phyloP scores from a whole-genome alignment of 2,113 vertebrate genomes.

The Xiphophorus couchianus region DNA sequence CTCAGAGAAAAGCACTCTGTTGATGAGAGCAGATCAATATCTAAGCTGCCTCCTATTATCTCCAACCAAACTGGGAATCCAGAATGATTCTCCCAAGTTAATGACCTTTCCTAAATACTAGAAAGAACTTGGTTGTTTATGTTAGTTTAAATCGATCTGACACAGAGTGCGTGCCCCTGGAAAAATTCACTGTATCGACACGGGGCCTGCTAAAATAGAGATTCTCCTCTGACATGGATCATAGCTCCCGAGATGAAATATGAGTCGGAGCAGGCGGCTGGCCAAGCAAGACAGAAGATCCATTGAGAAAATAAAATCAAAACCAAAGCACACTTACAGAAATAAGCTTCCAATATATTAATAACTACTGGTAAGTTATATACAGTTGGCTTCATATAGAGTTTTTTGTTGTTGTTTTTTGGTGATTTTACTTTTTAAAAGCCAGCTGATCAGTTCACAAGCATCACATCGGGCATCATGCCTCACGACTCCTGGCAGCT shows the following conservation, averaged over 20 bases:
- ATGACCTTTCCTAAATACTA: slow-evolving; percentile 64
- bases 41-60: slow-evolving; percentile 65
- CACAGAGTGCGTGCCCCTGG: slow-evolving; percentile 33
- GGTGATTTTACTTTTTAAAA: slow-evolving; percentile 47
- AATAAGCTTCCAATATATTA: slow-evolving; percentile 24
- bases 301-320: slow-evolving; percentile 17
- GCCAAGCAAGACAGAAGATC: slow-evolving; percentile 29
- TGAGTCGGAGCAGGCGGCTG: slow-evolving; percentile 17
- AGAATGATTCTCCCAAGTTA: slow-evolving; percentile 65
- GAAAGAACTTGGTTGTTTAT: slow-evolving; percentile 50
- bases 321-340: slow-evolving; percentile 9
- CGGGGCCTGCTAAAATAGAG: slow-evolving; percentile 47
- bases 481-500: slow-evolving; percentile 51
- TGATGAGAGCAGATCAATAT: slow-evolving; percentile 74
- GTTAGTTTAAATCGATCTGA: slow-evolving; percentile 59
- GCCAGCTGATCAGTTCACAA: slow-evolving; percentile 57
- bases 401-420: not conserved
- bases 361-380: slow-evolving; percentile 39
- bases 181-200: slow-evolving; percentile 52
- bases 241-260: slow-evolving; percentile 22
- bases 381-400: slow-evolving; percentile 18
- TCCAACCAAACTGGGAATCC: slow-evolving; percentile 52
- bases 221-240: slow-evolving; percentile 35
- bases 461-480: slow-evolving; percentile 58
- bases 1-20: slow-evolving; percentile 60